Conservation (phyloP, 2,113 vertebrate genomes). For the Lathamus discolor region DNA sequence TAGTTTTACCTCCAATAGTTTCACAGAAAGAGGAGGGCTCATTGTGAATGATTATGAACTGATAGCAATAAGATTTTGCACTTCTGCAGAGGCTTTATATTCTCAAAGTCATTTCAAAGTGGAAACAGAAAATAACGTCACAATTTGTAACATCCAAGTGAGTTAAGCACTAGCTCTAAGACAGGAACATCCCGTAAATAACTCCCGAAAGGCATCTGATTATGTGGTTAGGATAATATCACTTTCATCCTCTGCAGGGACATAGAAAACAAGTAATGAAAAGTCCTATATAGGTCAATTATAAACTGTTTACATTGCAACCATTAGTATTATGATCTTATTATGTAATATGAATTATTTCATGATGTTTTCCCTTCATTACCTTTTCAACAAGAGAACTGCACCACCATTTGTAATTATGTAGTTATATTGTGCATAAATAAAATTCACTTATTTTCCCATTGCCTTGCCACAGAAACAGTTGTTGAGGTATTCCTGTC, state of each 20-base stretch:
- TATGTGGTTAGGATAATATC: neutral
- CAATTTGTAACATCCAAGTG: neutral
- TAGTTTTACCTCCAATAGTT: neutral
- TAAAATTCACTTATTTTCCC: neutral
- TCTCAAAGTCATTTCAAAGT: neutral
- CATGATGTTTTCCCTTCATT: neutral
- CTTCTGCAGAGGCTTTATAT: neutral
- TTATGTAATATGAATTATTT: neutral
- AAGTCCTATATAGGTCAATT: neutral
- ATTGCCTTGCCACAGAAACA: rapidly evolving
- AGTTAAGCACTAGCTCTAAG: neutral
- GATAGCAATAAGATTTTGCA: neutral
- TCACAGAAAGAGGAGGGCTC: neutral
- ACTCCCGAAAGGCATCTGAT: neutral
- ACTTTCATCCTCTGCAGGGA: neutral
- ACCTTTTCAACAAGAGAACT: neutral
- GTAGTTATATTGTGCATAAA: neutral
- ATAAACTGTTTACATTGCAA: neutral
- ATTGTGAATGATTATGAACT: neutral
- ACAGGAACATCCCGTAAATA: neutral
- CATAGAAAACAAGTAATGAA: neutral
- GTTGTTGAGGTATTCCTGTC: no score
- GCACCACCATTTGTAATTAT: neutral
- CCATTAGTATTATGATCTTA: neutral
- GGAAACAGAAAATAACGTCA: neutral